These are phyloP conservation scores for Aleiodes sp. DNA, from an alignment of 1,140 invertebrate genomes.

Conservation along the genomic window DNA sequence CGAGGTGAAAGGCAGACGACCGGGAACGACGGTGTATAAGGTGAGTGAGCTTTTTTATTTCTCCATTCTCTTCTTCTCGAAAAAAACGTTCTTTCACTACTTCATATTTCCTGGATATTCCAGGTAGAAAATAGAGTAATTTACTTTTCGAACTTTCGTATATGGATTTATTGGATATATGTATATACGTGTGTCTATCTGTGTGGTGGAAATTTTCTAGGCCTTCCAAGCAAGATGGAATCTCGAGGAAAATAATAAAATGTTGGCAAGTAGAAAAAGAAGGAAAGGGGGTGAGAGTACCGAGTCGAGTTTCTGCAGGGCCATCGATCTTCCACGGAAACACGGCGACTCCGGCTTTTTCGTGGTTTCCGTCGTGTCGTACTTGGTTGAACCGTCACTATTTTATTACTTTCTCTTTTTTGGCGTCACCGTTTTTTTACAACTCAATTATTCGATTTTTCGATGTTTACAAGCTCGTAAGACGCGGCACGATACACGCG, in stretches of 20 bases:
- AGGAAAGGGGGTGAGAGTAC: not conserved
- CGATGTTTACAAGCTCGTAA: not conserved
- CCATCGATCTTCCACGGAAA: slow-evolving; percentile 8
- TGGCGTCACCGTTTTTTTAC: too few species aligned
- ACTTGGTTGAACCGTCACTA: not conserved
- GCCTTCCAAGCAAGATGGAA: too few species aligned
- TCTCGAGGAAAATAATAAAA: too few species aligned
- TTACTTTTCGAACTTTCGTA: too few species aligned
- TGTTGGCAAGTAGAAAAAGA: too few species aligned
- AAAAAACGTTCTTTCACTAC: not conserved
- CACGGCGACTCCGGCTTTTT: not conserved
- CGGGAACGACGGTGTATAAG: not conserved
- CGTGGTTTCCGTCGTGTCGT: not conserved
- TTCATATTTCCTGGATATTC: too few species aligned
- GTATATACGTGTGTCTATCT: not conserved
- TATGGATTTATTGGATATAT: not conserved
- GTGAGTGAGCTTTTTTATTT: not conserved
- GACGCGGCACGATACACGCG: slow-evolving; percentile 1
- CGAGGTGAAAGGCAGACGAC: slow-evolving; percentile 17
- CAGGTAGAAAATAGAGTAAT: too few species aligned
- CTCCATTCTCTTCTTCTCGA: not conserved
- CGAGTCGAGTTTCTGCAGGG: not conserved
- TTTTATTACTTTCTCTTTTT: too few species aligned
- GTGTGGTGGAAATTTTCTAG: not conserved
- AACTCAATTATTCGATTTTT: not conserved